These are phyloP conservation scores for Lapara coniferarum DNA, from an alignment of 2,888 invertebrate species.

Conservation along the genomic window DNA sequence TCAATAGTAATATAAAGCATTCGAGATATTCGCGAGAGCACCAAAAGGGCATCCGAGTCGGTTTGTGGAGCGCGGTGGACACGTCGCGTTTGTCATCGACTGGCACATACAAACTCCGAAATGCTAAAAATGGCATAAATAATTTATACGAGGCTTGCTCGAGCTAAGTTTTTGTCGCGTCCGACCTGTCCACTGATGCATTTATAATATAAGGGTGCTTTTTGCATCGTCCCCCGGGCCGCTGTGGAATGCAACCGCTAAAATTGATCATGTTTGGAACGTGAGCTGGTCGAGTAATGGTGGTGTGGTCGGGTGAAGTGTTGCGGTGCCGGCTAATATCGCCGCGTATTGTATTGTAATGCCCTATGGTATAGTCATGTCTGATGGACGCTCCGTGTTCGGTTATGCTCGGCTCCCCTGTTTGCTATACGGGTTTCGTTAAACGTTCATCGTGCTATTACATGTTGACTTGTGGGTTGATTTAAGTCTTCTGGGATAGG, in stretches of 20 bases:
- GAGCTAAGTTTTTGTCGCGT: constrained; percentile 76
- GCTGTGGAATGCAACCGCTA: constrained; percentile 81
- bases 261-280: constrained; percentile 82
- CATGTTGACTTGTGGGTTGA: neutral
- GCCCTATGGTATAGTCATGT: constrained; percentile 32
- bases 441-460: neutral
- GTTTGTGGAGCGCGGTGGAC: neutral
- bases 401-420: constrained; percentile 28
- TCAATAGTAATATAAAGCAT: constrained; percentile 13
- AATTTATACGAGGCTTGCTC: constrained; percentile 79
- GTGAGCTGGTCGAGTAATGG: constrained; percentile 76
- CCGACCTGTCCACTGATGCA: constrained; percentile 83
- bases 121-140: constrained; percentile 84
- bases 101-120: constrained; percentile 66
- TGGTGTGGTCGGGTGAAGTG: constrained; percentile 47
- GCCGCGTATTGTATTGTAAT: constrained; percentile 37
- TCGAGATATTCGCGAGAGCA: constrained; percentile 13
- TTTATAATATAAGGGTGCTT: constrained; percentile 84
- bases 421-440: constrained; percentile 30
- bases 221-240: constrained; percentile 73
- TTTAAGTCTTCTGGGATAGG: neutral
- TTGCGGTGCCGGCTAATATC: constrained; percentile 39
- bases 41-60: constrained; percentile 7
- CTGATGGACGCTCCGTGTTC: constrained; percentile 46
- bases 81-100: constrained; percentile 48